These are phyloP conservation scores for Scaptomyza reducta DNA, from an alignment of 2,888 invertebrate species.

Conservation along the genomic window DNA sequence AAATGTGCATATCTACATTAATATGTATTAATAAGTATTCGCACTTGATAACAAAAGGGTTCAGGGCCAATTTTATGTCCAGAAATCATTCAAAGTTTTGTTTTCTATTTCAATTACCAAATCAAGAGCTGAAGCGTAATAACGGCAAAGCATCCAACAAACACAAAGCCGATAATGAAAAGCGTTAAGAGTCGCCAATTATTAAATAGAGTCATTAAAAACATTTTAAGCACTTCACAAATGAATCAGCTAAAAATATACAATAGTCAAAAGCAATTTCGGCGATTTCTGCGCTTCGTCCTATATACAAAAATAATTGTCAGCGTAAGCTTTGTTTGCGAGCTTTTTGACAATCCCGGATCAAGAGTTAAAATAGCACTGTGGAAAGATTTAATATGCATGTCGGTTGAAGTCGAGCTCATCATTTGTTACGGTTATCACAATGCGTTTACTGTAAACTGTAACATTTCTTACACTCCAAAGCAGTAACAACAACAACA, in stretches of 20 bases:
- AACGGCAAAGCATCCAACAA: constrained; percentile 55
- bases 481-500: constrained; percentile 3
- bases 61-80: background rate
- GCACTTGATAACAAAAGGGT: constrained; percentile 1
- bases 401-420: constrained; percentile 31
- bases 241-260: too few species aligned
- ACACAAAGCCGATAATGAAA: constrained; percentile 55
- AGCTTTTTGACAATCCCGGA: constrained; percentile 39
- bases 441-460: constrained; percentile 24
- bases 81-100: background rate
- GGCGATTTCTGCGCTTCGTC: constrained; percentile 17
- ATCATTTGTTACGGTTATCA: constrained; percentile 40
- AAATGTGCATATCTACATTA: constrained; percentile 17
- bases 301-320: constrained; percentile 3
- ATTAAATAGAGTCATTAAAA: background rate
- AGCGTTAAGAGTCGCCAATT: constrained; percentile 50
- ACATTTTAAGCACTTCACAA: constrained; percentile 10
- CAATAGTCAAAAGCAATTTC: background rate
- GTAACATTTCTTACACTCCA: constrained; percentile 20
- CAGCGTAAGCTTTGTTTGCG: background rate
- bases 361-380: constrained; percentile 48
- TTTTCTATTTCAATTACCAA: constrained; percentile 33
- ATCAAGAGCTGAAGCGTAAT: constrained; percentile 54
- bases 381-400: constrained; percentile 20
- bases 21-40: background rate